These are phyloP conservation scores for Drosophila colorata DNA, from an alignment of 2,888 invertebrate species.

Conservation along the genomic window DNA sequence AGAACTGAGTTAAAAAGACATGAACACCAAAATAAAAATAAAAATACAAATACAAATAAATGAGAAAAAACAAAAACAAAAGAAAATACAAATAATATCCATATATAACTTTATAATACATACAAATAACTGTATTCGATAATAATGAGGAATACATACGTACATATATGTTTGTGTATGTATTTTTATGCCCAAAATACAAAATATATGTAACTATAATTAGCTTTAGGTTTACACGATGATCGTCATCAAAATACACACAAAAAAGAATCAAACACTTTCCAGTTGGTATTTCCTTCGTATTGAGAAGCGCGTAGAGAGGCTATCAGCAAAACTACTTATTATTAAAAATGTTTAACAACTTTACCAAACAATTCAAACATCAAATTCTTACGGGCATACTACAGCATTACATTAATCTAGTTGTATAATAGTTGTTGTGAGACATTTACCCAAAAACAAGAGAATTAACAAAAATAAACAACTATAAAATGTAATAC, in stretches of 20 bases:
- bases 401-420: slow-evolving; percentile 44
- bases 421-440: slow-evolving; percentile 74
- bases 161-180: slow-evolving; percentile 12
- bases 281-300: slow-evolving; percentile 8
- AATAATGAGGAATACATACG: slow-evolving; percentile 5
- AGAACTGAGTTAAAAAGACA: slow-evolving; percentile 82
- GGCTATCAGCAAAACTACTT: slow-evolving; percentile 27
- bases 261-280: slow-evolving; percentile 3
- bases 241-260: slow-evolving; percentile 20
- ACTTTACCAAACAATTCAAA: slow-evolving; percentile 29
- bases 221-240: slow-evolving; percentile 57
- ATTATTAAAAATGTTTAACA: slow-evolving; percentile 18
- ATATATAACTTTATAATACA: slow-evolving; percentile 36
- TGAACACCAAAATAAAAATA: slow-evolving; percentile 64
- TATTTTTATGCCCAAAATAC: slow-evolving; percentile 46
- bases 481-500: slow-evolving; percentile 19
- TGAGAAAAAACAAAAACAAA: neutral
- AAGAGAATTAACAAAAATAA: slow-evolving; percentile 44
- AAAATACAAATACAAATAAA: neutral
- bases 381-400: slow-evolving; percentile 24
- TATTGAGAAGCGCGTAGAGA: slow-evolving; percentile 29
- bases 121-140: slow-evolving; percentile 30
- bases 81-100: slow-evolving; percentile 28
- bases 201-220: slow-evolving; percentile 43
- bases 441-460: slow-evolving; percentile 69